Percentiles rank a stretch among this genome's conserved stretches.
phyloP scores from a whole-genome alignment of 2,113 vertebrate species.

The Malurus cyaneus region DNA sequence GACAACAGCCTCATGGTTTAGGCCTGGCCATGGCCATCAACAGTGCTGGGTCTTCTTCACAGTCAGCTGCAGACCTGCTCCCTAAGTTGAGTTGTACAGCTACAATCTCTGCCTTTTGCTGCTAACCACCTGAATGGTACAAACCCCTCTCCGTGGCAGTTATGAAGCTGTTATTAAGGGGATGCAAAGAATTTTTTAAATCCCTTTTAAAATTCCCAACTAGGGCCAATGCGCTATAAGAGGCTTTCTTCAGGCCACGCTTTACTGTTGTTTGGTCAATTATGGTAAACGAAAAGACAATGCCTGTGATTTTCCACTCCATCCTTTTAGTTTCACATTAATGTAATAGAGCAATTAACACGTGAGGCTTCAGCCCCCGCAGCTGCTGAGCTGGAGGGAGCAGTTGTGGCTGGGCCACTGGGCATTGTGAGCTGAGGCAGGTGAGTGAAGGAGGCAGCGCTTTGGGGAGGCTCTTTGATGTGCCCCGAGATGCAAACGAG shows the following conservation, averaged over 20 bases:
- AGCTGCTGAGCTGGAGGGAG: constrained; percentile 1
- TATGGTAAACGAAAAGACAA: constrained; percentile 61
- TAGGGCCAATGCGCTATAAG: neutral
- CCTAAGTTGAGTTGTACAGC: neutral
- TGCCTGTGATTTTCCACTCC: constrained; percentile 41
- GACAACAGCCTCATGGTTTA: neutral
- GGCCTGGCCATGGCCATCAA: neutral
- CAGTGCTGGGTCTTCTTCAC: neutral
- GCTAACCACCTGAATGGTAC: neutral
- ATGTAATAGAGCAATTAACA: constrained; percentile 61
- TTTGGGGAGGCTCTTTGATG: neutral
- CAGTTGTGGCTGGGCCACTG: neutral
- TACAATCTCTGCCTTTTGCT: neutral
- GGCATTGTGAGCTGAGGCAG: neutral
- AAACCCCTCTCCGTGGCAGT: neutral
- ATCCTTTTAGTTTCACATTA: constrained; percentile 49
- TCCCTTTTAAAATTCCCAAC: neutral
- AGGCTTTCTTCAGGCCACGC: constrained; percentile 39
- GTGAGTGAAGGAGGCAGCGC: neutral
- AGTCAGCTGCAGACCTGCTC: neutral
- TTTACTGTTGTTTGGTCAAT: constrained; percentile 37
- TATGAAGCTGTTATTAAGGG: neutral
- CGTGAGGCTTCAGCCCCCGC: constrained; percentile 24
- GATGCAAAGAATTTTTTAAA: neutral
- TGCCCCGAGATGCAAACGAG: neutral